Evolutionary conservation across 2,888 invertebrate genomes (phyloP), one percentile per base, ranked within the genome.

Genomic region (Tetranychus piercei): DNA sequence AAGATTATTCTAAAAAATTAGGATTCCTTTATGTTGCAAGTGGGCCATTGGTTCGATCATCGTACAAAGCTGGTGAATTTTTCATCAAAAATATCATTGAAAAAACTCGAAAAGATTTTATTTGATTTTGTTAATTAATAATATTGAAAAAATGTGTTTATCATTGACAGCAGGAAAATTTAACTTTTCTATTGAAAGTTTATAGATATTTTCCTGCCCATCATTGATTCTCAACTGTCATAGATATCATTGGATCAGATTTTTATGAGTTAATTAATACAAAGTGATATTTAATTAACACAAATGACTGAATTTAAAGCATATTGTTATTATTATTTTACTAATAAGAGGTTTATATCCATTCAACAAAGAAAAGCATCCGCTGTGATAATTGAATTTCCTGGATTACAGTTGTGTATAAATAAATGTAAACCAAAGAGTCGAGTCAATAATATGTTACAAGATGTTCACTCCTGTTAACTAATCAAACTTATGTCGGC

Each of bases 11-110:
- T 0, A 85, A 87, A 74, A 85, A 89, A 79, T 83, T 97, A 78
- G 97, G 97, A 15, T 99, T 99, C 84, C 84, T 92, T 0, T 99
- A 97, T 83, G 93, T 94, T 0, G 99, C 99, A 18, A 94, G 94
- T 83, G 99, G 99, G 0, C 96, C 99, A 0, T 85, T 99, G 8
- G 97, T 99, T 0, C 84, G 97, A 67, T 95, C 94, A 74, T 96
- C 96, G 0, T 99, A 97, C 80, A 90, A 94, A 82, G 99, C 99
- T n/a, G 99, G 97, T 4, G 94, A 95, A 85, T 91, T 90, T 83
- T 92, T 92, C 81, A 88, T 94, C 23, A 86, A 89, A 1, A 91
- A 90, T 81, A 87, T 93, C 78, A 82, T 93, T 74, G 88, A 88
- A 74, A 82, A 82, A 75, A 80, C 82, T 45, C 44, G 75, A 64